Evolutionary conservation across 2,888 invertebrate genomes (phyloP).

Genomic region (Troglohyphantes excavatus): DNA sequence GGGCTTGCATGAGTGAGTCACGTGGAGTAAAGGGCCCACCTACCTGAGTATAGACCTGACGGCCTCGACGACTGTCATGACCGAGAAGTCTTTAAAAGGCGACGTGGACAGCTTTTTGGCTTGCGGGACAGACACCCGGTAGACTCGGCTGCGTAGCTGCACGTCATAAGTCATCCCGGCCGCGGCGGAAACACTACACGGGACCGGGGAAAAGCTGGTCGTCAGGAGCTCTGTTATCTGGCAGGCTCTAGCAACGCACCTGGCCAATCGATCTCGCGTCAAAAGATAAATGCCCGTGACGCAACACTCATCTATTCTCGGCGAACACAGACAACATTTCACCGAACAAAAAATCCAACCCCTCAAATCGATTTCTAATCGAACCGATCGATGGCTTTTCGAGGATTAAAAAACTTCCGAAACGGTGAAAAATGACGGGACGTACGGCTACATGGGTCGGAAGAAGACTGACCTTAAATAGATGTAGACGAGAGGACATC

Average conservation of each 20-base stretch:
- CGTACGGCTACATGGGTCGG: too few relatives aligned
- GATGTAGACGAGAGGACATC: too few relatives aligned
- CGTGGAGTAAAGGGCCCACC: too few relatives aligned
- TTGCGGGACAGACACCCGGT: conserved; percentile 27
- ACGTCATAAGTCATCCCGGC: conserved; percentile 71
- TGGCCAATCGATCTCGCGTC: conserved; percentile 70
- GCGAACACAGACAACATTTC: not conserved
- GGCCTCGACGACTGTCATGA: conserved; percentile 74
- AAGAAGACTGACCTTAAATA: too few relatives aligned
- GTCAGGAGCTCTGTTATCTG: conserved; percentile 74
- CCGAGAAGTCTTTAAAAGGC: conserved; percentile 69
- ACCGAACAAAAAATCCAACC: not conserved
- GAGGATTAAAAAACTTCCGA: conserved; percentile 5
- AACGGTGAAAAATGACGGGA: not conserved
- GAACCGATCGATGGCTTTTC: conserved; percentile 23
- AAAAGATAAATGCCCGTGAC: conserved; percentile 75
- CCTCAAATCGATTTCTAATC: conserved; percentile 18
- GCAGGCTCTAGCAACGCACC: conserved; percentile 75
- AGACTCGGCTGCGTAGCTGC: conserved; percentile 52
- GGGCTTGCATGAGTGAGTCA: too few relatives aligned
- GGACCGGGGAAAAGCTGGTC: conserved; percentile 30
- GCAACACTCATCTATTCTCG: conserved; percentile 28
- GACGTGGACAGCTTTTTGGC: conserved; percentile 64
- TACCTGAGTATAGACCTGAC: conserved; percentile 71
- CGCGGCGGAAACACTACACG: conserved; percentile 2